Percentiles rank a stretch among this genome's conserved stretches.
Evolutionary conservation across 1,140 invertebrate species (phyloP).

Genomic region (Zaprionus nigranus): DNA sequence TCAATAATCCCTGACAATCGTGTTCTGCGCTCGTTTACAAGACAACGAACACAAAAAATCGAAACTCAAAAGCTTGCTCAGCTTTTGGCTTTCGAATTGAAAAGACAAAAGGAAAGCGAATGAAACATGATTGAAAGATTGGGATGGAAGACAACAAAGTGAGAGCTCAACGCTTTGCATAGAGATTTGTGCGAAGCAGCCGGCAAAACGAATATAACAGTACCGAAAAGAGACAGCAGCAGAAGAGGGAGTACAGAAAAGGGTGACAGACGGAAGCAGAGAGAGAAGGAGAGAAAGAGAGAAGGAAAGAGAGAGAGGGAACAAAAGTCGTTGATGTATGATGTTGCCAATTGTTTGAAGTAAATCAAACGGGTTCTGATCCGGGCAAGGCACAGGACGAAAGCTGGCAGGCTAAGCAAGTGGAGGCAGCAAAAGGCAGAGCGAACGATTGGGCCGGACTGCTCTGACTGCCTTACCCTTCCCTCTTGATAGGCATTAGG

Average conservation of each 20-base stretch:
- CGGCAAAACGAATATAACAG: conserved; percentile 35
- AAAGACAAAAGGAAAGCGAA: conserved; percentile 10
- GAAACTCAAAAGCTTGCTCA: conserved; percentile 7
- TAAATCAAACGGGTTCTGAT: conserved; percentile 75
- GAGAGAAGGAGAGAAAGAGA: conserved; percentile 27
- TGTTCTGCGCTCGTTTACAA: conserved; percentile 5
- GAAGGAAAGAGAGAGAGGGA: conserved; percentile 24
- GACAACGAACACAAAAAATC: conserved; percentile 1
- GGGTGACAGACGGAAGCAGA: background rate
- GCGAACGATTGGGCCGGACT: conserved; percentile 52
- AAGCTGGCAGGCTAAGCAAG: conserved; percentile 54
- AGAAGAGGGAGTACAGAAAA: conserved; percentile 22
- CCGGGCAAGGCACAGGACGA: conserved; percentile 8
- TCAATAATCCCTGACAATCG: background rate
- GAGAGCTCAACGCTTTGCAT: conserved; percentile 49
- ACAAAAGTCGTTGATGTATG: conserved; percentile 78
- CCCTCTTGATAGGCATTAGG: conserved; percentile 40
- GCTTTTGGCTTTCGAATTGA: conserved; percentile 8
- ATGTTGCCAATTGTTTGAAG: conserved; percentile 83
- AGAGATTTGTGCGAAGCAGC: conserved; percentile 59
- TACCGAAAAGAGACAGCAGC: background rate
- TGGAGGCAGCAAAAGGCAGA: conserved; percentile 65
- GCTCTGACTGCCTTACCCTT: conserved; percentile 24
- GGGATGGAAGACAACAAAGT: conserved; percentile 17
- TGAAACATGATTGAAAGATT: conserved; percentile 33